Conservation (phyloP, 1,140 invertebrate genomes). For the Zaprionus davidi region DNA sequence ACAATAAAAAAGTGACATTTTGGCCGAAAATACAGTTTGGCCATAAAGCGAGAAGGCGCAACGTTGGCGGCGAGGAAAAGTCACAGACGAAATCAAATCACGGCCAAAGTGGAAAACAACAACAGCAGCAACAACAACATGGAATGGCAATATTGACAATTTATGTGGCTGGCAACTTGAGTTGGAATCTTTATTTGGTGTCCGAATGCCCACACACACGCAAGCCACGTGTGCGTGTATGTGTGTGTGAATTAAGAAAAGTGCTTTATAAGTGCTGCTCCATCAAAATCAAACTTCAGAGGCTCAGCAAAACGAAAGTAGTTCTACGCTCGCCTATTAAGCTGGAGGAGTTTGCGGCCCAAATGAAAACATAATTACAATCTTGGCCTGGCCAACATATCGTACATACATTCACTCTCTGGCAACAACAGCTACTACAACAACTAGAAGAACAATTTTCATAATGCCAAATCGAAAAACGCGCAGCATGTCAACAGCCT, state of each 20-base stretch:
- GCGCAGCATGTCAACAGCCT: constrained; percentile 46
- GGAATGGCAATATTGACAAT: constrained; percentile 73
- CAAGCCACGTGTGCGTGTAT: constrained; percentile 49
- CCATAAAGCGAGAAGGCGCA: constrained; percentile 52
- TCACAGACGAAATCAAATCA: constrained; percentile 68
- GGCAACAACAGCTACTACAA: constrained; percentile 22
- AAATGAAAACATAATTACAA: constrained; percentile 76
- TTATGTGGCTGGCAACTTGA: constrained; percentile 56
- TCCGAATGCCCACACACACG: constrained; percentile 45
- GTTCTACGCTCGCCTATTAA: constrained; percentile 71
- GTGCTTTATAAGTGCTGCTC: constrained; percentile 75
- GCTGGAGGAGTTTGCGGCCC: constrained; percentile 39
- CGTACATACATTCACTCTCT: constrained; percentile 49
- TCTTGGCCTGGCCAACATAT: constrained; percentile 27
- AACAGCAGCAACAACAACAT: constrained; percentile 33
- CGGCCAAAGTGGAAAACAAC: constrained; percentile 70
- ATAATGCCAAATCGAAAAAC: constrained; percentile 63
- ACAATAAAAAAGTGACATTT: constrained; percentile 82
- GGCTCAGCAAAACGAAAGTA: constrained; percentile 74
- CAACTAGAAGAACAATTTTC: constrained; percentile 43
- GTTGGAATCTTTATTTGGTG: constrained; percentile 49
- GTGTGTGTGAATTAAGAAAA: constrained; percentile 56
- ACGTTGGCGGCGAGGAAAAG: constrained; percentile 29
- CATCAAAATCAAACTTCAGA: constrained; percentile 72
- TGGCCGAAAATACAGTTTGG: constrained; percentile 65